Evolutionary conservation across 2,888 invertebrate genomes (phyloP), one percentile per base, ranked within the genome.

Genomic region (Myopa tessellatipennis): DNA sequence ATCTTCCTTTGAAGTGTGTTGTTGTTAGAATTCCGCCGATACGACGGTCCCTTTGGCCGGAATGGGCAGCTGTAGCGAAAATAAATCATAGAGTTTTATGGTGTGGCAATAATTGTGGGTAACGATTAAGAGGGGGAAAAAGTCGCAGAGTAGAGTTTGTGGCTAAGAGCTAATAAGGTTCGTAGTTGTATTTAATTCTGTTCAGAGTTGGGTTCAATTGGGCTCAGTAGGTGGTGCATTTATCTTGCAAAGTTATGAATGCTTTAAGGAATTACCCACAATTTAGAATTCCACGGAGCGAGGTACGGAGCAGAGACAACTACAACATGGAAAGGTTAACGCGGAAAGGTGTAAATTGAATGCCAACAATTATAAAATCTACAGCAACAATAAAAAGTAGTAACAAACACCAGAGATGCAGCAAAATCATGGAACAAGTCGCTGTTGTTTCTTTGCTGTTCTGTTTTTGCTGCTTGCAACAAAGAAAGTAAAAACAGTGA

Each of bases 51-150:
- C 61, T 26, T n/a, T 16, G 60, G 72, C 16, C 38, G 34, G n/a
- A 34, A 40, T 38, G 16, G 40, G 60, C 36, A 40, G 7, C 10
- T 36, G 60, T 12, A 72, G 58, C 72, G 40, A 60, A 60, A 60
- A 72, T 72, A 72, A 72, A 72, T 60, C 12, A 72, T 60, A 38
- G 60, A 60, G 36, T 72, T 34, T n/a, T 72, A 72, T 72, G 58
- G 60, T 72, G 18, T 8, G 72, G 38, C 26, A 26, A 26, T 26
- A 26, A 26, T 26, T 26, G 26, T 26, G 26, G 26, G 26, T 26
- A 26, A 26, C 2, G 26, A 26, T 26, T 26, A 26, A 26, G 26
- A 26, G 26, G 26, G 26, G 2, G 26, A 26, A 26, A 26, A 26
- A 1, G 26, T 26, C 26, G 26, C 26, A 1, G 26, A 26, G 26